These are phyloP conservation scores for Oryctes rhinoceros DNA, from an alignment of 1,140 invertebrate genomes.

Conservation along the genomic window DNA sequence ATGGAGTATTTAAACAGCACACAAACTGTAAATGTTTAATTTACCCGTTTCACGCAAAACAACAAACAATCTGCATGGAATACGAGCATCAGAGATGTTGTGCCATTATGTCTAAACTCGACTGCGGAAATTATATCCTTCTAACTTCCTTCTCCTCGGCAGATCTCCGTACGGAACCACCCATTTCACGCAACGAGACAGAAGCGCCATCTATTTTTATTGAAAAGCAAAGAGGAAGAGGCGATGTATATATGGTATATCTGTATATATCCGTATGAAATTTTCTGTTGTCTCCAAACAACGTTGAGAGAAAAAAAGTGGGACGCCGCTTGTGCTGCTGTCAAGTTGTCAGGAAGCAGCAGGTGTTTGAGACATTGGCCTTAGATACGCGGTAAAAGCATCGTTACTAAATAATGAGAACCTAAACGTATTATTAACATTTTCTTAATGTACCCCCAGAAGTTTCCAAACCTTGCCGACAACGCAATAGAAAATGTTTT, in stretches of 20 bases:
- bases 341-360: constrained; percentile 29
- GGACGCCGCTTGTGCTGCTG: not conserved
- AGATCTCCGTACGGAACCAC: not conserved
- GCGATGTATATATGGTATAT: not conserved
- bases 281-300: not conserved
- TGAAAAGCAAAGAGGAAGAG: constrained; percentile 18
- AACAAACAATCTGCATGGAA: not conserved
- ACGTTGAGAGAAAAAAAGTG: constrained; percentile 11
- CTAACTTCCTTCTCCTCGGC: not conserved
- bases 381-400: constrained; percentile 55
- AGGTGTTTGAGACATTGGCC: constrained; percentile 34
- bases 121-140: not conserved
- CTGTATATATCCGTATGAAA: not conserved
- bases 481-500: constrained; percentile 38
- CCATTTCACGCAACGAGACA: not conserved
- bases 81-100: not conserved
- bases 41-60: not conserved
- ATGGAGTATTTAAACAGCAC: not conserved
- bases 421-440: constrained; percentile 52
- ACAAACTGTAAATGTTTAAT: not conserved
- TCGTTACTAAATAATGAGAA: constrained; percentile 58
- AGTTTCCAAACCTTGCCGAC: constrained; percentile 1
- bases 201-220: constrained; percentile 30
- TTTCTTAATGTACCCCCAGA: constrained; percentile 49
- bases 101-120: not conserved